A percentile compares a stretch with the other conserved stretches of the same genome.
Conservation (phyloP, 2,888 invertebrate genomes). For the Tetragnatha montana region DNA sequence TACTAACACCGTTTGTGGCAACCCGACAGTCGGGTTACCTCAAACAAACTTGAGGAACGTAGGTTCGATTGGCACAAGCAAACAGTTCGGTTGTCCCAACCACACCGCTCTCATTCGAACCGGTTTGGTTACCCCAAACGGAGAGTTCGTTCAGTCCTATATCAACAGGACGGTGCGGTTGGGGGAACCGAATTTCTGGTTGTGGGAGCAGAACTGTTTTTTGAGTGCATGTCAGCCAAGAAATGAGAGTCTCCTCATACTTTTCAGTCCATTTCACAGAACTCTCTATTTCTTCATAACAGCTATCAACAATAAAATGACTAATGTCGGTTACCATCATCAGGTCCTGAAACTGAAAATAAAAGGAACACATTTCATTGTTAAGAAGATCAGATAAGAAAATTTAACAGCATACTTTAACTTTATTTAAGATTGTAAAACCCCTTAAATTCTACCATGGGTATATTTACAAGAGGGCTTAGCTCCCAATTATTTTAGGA, state of each 20-base stretch:
- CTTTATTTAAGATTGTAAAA: background rate
- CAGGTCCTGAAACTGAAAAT: constrained; percentile 31
- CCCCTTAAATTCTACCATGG: background rate
- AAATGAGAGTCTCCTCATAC: constrained; percentile 35
- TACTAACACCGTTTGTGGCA: too few species aligned
- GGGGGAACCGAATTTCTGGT: too few species aligned
- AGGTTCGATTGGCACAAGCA: too few species aligned
- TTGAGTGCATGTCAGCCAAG: constrained; percentile 54
- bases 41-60: too few species aligned
- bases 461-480: too few species aligned
- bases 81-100: too few species aligned
- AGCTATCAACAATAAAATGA: constrained; percentile 21
- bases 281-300: constrained; percentile 45
- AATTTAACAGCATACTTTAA: background rate
- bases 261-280: constrained; percentile 49
- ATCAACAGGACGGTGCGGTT: too few species aligned
- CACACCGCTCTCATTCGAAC: too few species aligned
- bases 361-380: background rate
- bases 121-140: too few species aligned
- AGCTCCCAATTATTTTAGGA: background rate
- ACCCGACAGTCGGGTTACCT: too few species aligned
- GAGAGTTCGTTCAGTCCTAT: too few species aligned
- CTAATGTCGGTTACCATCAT: constrained; percentile 19
- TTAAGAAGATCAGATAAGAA: background rate
- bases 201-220: too few species aligned